Conservation (phyloP, 2,113 vertebrate species). For the Nothobranchius kuhntae region DNA sequence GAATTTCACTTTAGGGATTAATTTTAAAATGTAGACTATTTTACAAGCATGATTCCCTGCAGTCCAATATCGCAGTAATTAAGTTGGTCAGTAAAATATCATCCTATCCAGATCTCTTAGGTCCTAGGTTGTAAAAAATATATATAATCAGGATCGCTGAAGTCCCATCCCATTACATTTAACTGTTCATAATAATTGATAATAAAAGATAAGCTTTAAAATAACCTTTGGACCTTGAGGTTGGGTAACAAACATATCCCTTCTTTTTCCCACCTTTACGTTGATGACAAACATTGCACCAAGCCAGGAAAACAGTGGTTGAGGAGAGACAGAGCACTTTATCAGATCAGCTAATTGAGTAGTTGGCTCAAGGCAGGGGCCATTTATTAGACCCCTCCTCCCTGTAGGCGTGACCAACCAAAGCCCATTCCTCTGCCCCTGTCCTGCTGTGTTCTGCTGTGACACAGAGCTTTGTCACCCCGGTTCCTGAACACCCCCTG, state of each 20-base stretch:
- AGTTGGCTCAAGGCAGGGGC: slow-evolving; percentile 74
- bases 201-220: slow-evolving; percentile 17
- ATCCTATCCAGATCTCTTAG: slow-evolving; percentile 26
- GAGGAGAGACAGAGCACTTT: slow-evolving; percentile 67
- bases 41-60: slow-evolving; percentile 37
- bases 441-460: slow-evolving; percentile 56
- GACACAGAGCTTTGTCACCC: slow-evolving; percentile 67
- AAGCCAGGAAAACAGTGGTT: slow-evolving; percentile 45
- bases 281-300: slow-evolving; percentile 55
- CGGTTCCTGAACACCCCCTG: slow-evolving; percentile 40
- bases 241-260: not conserved
- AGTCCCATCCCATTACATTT: slow-evolving; percentile 32
- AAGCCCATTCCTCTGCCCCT: slow-evolving; percentile 51
- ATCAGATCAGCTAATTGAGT: slow-evolving; percentile 78
- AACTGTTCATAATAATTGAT: slow-evolving; percentile 19
- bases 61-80: slow-evolving; percentile 45
- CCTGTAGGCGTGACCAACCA: slow-evolving; percentile 39
- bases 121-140: slow-evolving; percentile 16
- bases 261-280: slow-evolving; percentile 26
- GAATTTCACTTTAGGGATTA: slow-evolving; percentile 48
- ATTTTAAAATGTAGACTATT: slow-evolving; percentile 42
- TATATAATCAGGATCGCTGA: slow-evolving; percentile 1
- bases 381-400: slow-evolving; percentile 70
- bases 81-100: slow-evolving; percentile 35
- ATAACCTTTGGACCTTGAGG: slow-evolving; percentile 42